Conservation (phyloP, 2,797 vertebrate genomes). For the Lateolabrax maculatus region DNA sequence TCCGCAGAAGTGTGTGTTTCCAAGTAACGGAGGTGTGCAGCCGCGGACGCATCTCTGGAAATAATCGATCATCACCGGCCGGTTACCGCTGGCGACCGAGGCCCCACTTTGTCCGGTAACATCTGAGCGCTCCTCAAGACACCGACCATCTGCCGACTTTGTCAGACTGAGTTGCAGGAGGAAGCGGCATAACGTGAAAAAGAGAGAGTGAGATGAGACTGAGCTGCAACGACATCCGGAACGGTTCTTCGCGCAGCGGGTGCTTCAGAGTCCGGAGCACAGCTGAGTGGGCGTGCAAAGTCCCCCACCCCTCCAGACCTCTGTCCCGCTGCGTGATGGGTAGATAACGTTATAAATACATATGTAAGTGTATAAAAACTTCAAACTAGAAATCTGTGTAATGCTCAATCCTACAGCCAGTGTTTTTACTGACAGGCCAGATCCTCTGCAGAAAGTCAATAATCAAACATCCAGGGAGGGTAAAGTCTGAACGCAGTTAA, state of each 20-base stretch:
- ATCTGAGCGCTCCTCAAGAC: background rate
- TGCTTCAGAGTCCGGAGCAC: constrained; percentile 56
- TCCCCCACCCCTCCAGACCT: constrained; percentile 20
- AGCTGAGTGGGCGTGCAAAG: constrained; percentile 62
- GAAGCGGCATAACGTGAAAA: constrained; percentile 37
- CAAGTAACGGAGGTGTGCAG: constrained; percentile 55
- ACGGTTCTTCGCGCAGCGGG: constrained; percentile 66
- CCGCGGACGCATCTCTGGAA: constrained; percentile 55
- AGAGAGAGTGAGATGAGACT: constrained; percentile 66
- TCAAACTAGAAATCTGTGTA: no score
- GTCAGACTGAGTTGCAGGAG: background rate
- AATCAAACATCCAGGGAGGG: background rate
- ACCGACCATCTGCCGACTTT: constrained; percentile 1
- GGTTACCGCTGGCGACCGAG: background rate
- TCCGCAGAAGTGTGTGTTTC: constrained; percentile 51
- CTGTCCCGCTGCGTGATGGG: background rate
- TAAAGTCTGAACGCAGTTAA: constrained; percentile 16
- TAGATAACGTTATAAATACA: no score
- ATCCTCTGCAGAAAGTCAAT: background rate
- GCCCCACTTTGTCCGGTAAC: background rate
- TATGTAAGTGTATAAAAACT: no score
- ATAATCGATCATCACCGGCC: constrained; percentile 33
- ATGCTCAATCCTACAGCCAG: background rate
- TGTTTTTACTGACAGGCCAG: no score
- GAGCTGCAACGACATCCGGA: constrained; percentile 73